phyloP scores from a whole-genome alignment of 1,140 invertebrate genomes.

The Drosophila ercepeae region DNA sequence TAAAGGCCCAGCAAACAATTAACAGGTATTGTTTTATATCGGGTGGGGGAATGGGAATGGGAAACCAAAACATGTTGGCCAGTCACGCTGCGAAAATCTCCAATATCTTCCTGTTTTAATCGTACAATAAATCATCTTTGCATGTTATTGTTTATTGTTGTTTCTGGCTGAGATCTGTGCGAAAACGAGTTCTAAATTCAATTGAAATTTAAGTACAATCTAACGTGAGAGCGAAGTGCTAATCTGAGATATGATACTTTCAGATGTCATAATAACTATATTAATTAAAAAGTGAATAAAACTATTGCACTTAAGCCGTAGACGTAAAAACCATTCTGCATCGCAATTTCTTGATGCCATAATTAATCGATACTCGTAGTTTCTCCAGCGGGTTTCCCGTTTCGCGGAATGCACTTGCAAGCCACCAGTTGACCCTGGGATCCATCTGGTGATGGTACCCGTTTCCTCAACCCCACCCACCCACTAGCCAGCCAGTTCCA shows the following conservation, averaged over 20 bases:
- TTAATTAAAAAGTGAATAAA: slow-evolving; percentile 13
- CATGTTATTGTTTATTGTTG: slow-evolving; percentile 40
- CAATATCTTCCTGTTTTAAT: slow-evolving; percentile 80
- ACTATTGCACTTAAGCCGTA: slow-evolving; percentile 5
- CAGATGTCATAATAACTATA: slow-evolving; percentile 28
- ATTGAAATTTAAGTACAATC: slow-evolving; percentile 42
- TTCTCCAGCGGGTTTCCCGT: slow-evolving; percentile 32
- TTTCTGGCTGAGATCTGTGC: slow-evolving; percentile 43
- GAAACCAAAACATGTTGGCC: slow-evolving; percentile 64
- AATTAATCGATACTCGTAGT: slow-evolving; percentile 42
- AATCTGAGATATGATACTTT: slow-evolving; percentile 37
- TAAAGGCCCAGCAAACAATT: slow-evolving; percentile 60
- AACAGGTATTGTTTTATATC: slow-evolving; percentile 24
- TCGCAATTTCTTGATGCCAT: slow-evolving; percentile 50
- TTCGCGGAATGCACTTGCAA: slow-evolving; percentile 49
- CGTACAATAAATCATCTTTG: slow-evolving; percentile 79
- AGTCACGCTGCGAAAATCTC: slow-evolving; percentile 66
- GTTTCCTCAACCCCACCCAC: slow-evolving; percentile 8
- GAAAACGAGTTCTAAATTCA: slow-evolving; percentile 69
- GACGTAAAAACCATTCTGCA: slow-evolving; percentile 24
- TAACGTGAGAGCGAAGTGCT: slow-evolving; percentile 11
- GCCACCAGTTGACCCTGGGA: slow-evolving; percentile 58
- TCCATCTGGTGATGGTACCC: slow-evolving; percentile 31
- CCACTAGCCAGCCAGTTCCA: not conserved
- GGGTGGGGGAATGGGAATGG: slow-evolving; percentile 1